Percentiles rank a stretch among this genome's conserved stretches.
Conservation (phyloP, 2,797 vertebrate genomes). For the Cirrhinus mrigala region DNA sequence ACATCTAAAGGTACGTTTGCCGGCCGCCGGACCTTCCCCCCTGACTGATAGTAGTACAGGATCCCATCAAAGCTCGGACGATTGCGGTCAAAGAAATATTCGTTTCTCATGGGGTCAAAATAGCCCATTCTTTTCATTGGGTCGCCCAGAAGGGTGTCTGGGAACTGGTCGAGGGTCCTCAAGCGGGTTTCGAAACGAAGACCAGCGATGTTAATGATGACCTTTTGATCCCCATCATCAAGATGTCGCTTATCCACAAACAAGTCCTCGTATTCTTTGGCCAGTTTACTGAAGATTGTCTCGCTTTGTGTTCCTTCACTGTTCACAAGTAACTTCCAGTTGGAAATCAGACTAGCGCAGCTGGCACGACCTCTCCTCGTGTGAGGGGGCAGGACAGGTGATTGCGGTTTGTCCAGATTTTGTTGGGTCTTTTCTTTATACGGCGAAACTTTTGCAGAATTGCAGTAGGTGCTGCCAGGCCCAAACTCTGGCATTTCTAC, state of each 20-base stretch:
- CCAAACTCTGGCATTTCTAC: slow-evolving; percentile 69
- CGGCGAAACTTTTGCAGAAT: slow-evolving; percentile 47
- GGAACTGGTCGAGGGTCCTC: slow-evolving; percentile 92
- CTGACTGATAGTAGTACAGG: slow-evolving; percentile 96
- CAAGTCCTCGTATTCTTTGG: slow-evolving; percentile 85
- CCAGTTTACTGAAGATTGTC: slow-evolving; percentile 84
- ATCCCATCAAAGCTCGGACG: slow-evolving; percentile 97
- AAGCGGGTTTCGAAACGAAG: slow-evolving; percentile 93
- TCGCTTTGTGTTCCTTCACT: slow-evolving; percentile 86
- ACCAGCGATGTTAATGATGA: slow-evolving; percentile 95
- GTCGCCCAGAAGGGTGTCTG: slow-evolving; percentile 92
- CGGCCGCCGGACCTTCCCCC: slow-evolving; percentile 92
- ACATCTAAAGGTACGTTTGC: slow-evolving; percentile 94
- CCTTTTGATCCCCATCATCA: slow-evolving; percentile 89
- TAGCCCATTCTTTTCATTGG: slow-evolving; percentile 90
- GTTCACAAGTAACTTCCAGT: slow-evolving; percentile 84
- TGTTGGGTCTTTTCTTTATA: slow-evolving; percentile 51
- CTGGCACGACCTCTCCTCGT: slow-evolving; percentile 75
- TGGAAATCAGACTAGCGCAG: slow-evolving; percentile 86
- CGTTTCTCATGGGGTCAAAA: slow-evolving; percentile 97
- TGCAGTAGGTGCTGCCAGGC: slow-evolving; percentile 60
- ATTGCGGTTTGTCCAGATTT: slow-evolving; percentile 63
- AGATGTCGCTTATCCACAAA: slow-evolving; percentile 81
- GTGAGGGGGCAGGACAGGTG: slow-evolving; percentile 66
- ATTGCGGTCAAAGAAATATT: slow-evolving; percentile 97